Base-by-base conservation (phyloP, 2,888 invertebrate genomes). In the Oscheius sp. region DNA sequence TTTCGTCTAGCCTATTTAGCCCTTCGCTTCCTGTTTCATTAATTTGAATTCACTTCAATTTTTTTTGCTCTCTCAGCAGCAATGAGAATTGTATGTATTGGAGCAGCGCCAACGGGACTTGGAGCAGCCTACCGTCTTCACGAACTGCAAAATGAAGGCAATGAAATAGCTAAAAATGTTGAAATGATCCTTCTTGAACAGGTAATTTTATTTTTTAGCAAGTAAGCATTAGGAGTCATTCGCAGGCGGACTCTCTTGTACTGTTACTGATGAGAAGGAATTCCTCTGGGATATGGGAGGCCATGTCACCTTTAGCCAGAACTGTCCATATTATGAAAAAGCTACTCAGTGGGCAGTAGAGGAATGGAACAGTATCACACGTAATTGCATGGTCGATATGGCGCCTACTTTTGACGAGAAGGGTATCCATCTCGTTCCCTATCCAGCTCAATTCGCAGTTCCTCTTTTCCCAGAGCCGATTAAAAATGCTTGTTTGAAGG, bases 201-300 rank as follows among this genome's bases (percentile, higher is more conserved):
- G 73, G 82, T 82, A 61, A 57, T 9, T 14, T 12, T 14, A 5
- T 32, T 51, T 49, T 49, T 9, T 49, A 20, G 6, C 14, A 17
- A 17, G 6, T 17, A 26, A 36, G 8, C 20, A 24, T n/a, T 47
- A 79, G 78, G 77, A 79, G 67, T 26, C 72, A 20, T 62, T 66
- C n/a, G 76, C 83, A 32, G 85, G 85, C 20, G 85, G 85, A 17
- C 74, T 85, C 4, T 83, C 85, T 12, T 78, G 82, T 63, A 82
- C 85, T 20, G 81, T 85, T 8, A 72, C 67, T 26, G 85, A 85
- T 68, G 77, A 78, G 12, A 79, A 83, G 49, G 85, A 85, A 9
- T 85, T 85, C 73, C 77, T 85, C 30, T 85, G 85, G 85, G 85
- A 85, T 51, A 85, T 86, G 84, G 85, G 85, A 24, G 84, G 85